These are phyloP conservation scores for Busarellus nigricollis DNA, from an alignment of 2,797 vertebrate species.

Conservation along the genomic window DNA sequence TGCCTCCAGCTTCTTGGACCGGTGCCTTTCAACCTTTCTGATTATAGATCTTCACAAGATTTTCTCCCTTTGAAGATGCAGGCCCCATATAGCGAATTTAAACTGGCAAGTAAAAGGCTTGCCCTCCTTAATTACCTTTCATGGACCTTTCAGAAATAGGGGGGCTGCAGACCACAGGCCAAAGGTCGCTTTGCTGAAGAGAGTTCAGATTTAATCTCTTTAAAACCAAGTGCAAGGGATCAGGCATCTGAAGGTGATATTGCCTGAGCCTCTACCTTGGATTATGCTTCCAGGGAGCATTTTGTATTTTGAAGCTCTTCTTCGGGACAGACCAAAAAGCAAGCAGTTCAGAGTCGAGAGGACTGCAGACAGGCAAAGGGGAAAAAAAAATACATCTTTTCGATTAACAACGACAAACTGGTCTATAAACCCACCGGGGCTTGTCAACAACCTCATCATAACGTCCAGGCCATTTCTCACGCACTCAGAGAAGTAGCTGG, in stretches of 20 bases:
- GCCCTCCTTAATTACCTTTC: background rate
- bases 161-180: background rate
- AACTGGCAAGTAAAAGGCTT: background rate
- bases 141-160: background rate
- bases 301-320: background rate
- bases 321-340: background rate
- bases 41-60: background rate
- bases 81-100: background rate
- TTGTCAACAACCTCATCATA: background rate
- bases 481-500: background rate
- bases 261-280: background rate
- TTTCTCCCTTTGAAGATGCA: background rate
- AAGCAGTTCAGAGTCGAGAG: background rate
- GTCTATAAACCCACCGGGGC: background rate
- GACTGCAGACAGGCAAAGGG: background rate
- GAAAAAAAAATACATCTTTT: background rate
- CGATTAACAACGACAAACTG: background rate
- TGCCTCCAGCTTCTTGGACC: background rate
- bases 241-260: background rate
- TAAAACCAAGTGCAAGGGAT: background rate
- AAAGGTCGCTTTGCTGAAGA: background rate
- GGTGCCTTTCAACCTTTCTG: background rate
- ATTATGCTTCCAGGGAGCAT: background rate
- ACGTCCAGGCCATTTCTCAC: background rate
- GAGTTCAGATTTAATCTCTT: background rate